Evolutionary conservation across 2,888 invertebrate genomes (phyloP).

Genomic region (Crematogaster levior): DNA sequence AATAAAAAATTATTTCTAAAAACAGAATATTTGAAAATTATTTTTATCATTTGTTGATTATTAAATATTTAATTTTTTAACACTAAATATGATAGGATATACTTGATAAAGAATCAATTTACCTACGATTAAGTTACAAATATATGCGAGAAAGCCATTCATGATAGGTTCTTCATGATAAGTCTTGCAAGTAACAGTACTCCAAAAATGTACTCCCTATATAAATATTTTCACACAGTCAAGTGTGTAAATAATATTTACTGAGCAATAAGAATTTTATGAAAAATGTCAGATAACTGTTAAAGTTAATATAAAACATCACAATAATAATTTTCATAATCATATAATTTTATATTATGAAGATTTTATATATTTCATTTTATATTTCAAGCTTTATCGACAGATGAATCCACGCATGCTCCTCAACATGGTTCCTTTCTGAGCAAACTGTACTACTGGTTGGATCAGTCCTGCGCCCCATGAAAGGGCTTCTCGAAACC

Average conservation of each 20-base stretch:
- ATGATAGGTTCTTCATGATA: background rate
- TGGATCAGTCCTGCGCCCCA: slow-evolving; percentile 59
- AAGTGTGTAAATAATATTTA: background rate
- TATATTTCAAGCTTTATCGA: slow-evolving; percentile 28
- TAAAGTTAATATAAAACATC: background rate
- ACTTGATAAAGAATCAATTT: background rate
- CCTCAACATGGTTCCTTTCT: slow-evolving; percentile 54
- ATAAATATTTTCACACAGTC: background rate
- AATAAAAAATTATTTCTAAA: background rate
- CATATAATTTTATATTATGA: slow-evolving; percentile 9
- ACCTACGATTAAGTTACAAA: background rate
- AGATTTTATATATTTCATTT: background rate
- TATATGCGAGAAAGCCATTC: background rate
- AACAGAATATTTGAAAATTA: background rate
- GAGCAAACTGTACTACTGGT: slow-evolving; percentile 69
- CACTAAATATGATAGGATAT: background rate
- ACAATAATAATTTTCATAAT: background rate
- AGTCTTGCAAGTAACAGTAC: background rate
- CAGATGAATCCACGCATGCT: background rate
- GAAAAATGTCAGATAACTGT: background rate
- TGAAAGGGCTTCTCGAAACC: slow-evolving; percentile 54
- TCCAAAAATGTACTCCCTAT: background rate
- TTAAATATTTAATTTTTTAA: background rate
- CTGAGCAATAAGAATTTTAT: background rate
- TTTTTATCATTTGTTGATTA: background rate